A percentile compares a stretch with the other conserved stretches of the same genome.
phyloP scores from a whole-genome alignment of 1,140 invertebrate species.

The Drosophila tsacasi region DNA sequence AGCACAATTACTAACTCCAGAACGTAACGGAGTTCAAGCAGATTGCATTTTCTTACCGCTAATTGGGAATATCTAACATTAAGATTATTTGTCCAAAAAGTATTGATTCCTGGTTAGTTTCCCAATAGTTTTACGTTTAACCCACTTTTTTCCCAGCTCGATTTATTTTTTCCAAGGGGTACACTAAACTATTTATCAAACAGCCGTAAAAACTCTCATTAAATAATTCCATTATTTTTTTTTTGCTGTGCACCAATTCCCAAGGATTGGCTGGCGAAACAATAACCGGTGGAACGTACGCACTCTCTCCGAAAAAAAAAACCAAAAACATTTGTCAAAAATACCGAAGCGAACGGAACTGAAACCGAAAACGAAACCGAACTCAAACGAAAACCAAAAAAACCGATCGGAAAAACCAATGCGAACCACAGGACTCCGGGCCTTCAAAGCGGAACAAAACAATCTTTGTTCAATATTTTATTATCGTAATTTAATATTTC shows the following conservation, averaged over 20 bases:
- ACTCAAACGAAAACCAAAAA: constrained; percentile 8
- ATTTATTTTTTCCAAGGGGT: background rate
- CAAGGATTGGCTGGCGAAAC: constrained; percentile 52
- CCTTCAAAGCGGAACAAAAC: constrained; percentile 63
- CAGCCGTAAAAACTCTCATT: background rate
- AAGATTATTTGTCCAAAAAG: too few relatives aligned
- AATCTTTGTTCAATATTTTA: constrained; percentile 79
- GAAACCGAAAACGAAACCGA: constrained; percentile 9
- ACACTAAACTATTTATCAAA: background rate
- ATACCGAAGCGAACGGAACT: constrained; percentile 36
- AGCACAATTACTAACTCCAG: background rate
- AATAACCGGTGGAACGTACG: constrained; percentile 55
- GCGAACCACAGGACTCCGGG: constrained; percentile 51
- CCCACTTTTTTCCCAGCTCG: background rate
- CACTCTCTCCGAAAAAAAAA: constrained; percentile 2
- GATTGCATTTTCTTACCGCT: accelerated
- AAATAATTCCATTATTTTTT: constrained; percentile 4
- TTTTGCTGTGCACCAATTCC: constrained; percentile 28
- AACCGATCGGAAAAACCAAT: constrained; percentile 24
- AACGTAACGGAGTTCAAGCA: background rate
- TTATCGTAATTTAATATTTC: constrained; percentile 78
- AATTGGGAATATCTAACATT: background rate
- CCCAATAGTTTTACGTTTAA: background rate
- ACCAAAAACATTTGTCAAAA: constrained; percentile 75
- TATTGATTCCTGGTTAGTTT: background rate